These are phyloP conservation scores for Sciurus niger DNA, from an alignment of 2,113 vertebrate species.

Conservation along the genomic window DNA sequence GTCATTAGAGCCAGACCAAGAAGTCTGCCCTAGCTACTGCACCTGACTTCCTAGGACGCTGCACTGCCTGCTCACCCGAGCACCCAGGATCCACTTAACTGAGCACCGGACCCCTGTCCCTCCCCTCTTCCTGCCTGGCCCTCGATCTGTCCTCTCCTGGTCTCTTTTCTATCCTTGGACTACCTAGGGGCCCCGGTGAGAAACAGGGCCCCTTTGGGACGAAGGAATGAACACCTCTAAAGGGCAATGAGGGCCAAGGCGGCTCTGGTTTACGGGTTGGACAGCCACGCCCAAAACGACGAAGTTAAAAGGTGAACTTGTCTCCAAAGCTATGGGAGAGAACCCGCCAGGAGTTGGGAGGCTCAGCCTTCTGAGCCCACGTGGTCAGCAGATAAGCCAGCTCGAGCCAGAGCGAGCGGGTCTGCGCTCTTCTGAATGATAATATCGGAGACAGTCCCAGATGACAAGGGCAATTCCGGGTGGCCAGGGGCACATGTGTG, in stretches of 20 bases:
- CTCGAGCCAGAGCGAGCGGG: too few species aligned
- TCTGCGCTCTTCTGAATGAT: not conserved
- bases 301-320: not conserved
- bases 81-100: not conserved
- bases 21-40: not conserved
- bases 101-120: not conserved
- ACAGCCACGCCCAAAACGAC: not conserved
- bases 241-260: not conserved
- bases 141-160: not conserved
- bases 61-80: not conserved
- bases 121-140: too few species aligned
- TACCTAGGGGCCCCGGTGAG: not conserved
- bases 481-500: too few species aligned
- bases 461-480: not conserved
- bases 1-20: fast-evolving
- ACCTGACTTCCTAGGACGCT: not conserved
- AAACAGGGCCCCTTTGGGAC: not conserved
- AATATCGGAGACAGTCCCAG: not conserved
- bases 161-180: not conserved
- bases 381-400: too few species aligned
- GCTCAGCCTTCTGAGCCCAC: not conserved
- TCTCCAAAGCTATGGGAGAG: not conserved
- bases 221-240: not conserved
- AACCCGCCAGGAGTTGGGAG: not conserved
- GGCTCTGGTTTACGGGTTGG: too few species aligned